A percentile compares a stretch with the other conserved stretches of the same genome.
These are phyloP conservation scores for Meiosimyza platycephala DNA, from an alignment of 2,888 invertebrate genomes.

Conservation along the genomic window DNA sequence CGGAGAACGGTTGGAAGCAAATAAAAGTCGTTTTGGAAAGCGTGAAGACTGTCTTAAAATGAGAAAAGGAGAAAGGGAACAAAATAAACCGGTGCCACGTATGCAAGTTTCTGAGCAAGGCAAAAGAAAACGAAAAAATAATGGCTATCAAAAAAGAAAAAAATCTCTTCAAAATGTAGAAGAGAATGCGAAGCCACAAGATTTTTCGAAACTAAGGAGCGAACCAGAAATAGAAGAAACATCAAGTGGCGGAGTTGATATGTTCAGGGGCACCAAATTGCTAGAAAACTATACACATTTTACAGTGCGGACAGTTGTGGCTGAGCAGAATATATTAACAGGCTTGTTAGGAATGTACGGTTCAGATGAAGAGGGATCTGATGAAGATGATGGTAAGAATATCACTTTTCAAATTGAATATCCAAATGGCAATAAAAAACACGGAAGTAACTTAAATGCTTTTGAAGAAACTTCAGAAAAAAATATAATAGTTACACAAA, in stretches of 20 bases:
- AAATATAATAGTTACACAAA: neutral
- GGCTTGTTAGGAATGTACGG: conserved; percentile 63
- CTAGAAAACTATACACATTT: conserved; percentile 54
- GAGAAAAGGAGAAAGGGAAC: neutral
- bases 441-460: neutral
- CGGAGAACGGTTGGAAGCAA: conserved; percentile 77
- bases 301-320: conserved; percentile 36
- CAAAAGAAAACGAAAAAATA: conserved; percentile 33
- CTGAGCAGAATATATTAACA: conserved; percentile 51
- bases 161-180: conserved; percentile 1
- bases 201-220: neutral
- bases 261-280: conserved; percentile 56
- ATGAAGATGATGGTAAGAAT: neutral
- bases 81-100: no score
- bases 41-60: conserved; percentile 58
- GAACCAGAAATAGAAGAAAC: neutral
- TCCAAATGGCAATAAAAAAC: neutral
- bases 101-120: neutral
- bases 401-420: neutral
- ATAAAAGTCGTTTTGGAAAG: conserved; percentile 66
- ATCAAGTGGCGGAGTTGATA: conserved; percentile 34
- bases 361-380: conserved; percentile 51
- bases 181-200: conserved; percentile 1
- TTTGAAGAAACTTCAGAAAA: neutral
- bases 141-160: conserved; percentile 31